Evolutionary conservation across 2,113 vertebrate species (phyloP).

Genomic region (Microtus ochrogaster): DNA sequence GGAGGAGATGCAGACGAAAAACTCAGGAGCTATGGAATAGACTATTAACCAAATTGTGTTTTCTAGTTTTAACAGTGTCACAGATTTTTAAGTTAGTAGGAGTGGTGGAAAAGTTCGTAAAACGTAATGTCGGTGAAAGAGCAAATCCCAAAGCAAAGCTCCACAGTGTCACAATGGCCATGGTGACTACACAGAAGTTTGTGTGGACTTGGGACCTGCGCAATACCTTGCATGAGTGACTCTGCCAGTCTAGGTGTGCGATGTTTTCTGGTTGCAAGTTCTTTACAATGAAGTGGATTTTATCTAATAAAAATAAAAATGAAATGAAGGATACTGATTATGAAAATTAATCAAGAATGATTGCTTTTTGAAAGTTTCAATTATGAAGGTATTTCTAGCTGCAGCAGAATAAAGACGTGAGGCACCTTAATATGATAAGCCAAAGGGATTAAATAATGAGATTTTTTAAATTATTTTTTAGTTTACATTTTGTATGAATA

Average conservation of each 20-base stretch:
- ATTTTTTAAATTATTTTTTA: background rate
- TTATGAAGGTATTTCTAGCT: background rate
- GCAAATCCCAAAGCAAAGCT: background rate
- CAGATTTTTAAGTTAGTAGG: background rate
- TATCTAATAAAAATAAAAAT: background rate
- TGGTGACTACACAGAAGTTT: background rate
- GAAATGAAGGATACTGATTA: background rate
- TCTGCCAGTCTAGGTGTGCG: background rate
- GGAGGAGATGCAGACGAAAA: too few relatives aligned
- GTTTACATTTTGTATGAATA: background rate
- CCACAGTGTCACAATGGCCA: background rate
- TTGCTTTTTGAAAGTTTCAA: background rate
- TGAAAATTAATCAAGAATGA: conserved; percentile 35
- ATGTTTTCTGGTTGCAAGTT: background rate
- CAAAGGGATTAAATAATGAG: background rate
- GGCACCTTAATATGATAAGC: background rate
- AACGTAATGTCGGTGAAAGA: background rate
- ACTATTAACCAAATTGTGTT: background rate
- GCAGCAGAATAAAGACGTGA: conserved; percentile 3
- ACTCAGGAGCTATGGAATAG: background rate
- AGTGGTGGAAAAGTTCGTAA: background rate
- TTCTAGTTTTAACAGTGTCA: background rate
- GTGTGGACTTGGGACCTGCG: background rate
- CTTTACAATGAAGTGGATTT: background rate
- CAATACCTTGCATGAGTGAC: background rate